phyloP scores from a whole-genome alignment of 2,888 invertebrate genomes.

The Pocota personata region DNA sequence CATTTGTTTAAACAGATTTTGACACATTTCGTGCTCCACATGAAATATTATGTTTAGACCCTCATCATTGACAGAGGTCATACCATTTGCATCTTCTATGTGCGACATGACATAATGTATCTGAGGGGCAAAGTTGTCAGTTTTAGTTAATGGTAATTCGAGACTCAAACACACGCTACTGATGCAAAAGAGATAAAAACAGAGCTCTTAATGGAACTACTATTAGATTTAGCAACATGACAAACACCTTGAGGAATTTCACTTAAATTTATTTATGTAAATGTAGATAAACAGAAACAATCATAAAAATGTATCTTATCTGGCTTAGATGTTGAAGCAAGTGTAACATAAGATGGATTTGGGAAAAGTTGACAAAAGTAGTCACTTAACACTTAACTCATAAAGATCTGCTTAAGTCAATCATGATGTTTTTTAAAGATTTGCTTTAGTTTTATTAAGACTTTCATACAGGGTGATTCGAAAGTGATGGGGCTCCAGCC shows the following conservation, averaged over 20 bases:
- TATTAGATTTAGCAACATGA: not conserved
- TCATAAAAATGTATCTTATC: constrained; percentile 17
- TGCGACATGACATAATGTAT: not conserved
- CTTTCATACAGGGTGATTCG: not conserved
- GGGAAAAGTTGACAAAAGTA: not conserved
- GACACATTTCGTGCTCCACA: constrained; percentile 52
- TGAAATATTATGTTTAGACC: constrained; percentile 40
- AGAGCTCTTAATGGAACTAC: not conserved
- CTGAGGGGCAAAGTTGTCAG: constrained; percentile 19
- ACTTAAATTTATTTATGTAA: constrained; percentile 5
- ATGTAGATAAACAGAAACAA: not conserved
- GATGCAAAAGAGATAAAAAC: not conserved
- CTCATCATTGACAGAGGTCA: constrained; percentile 38
- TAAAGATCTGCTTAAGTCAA: not conserved
- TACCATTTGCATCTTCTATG: not conserved
- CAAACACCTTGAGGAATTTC: not conserved
- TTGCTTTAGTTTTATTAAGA: not conserved
- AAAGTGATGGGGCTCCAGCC: not conserved
- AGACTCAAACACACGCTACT: not conserved
- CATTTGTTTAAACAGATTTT: constrained; percentile 60
- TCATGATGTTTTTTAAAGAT: not conserved
- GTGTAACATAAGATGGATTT: not conserved
- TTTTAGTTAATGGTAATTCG: constrained; percentile 4
- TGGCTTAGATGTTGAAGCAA: constrained; percentile 4
- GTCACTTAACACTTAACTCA: not conserved